Evolutionary conservation across 2,113 vertebrate genomes (phyloP), one percentile per base, ranked within the genome.

Genomic region (Silurus asotus): DNA sequence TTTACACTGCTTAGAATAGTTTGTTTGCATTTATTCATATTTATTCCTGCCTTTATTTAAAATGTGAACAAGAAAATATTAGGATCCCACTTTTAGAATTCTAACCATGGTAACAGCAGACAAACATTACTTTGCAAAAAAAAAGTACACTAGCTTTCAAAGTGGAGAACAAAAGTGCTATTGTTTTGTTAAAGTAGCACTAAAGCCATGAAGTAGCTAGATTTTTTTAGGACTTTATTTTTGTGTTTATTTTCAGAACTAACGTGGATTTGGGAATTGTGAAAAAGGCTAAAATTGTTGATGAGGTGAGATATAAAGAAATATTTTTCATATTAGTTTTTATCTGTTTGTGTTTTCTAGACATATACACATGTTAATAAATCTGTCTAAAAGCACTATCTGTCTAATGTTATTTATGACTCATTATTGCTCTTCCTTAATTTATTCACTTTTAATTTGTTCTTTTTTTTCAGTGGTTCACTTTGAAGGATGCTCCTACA

Each of bases 251-350:
- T 56, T 25, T 48, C 74, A 98, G 97, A 92, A 93, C 95, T 92
- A 98, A 96, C 90, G 28, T 97, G 92, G 97, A 98, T 90, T 93
- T 97, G 62, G 96, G 96, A n/a, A 96, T 96, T 77, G 97, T 98
- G 83, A 93, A 95, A 90, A 94, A 96, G 88, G 94, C 95, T 77
- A 92, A 91, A 69, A 90, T 94, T n/a, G 94, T 97, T 59, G 96
- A 98, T 87, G 94, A 97, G 74, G 97, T 97, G 88, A 95, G 95
- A 89, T 64, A 19, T 19, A 53, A 62, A 53, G 10, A 17, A 51
- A 59, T 55, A 23, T 9, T 51, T 49, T 51, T 64, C 48, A 77
- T 62, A 13, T 65, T 82, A 1, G 23, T 8, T 62, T 80, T 80
- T 8, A 37, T 48, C n/a, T 69, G 64, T 55, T 69, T 9, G 69